Evolutionary conservation across 2,113 vertebrate genomes (phyloP).

Genomic region (Maccullochella peelii): DNA sequence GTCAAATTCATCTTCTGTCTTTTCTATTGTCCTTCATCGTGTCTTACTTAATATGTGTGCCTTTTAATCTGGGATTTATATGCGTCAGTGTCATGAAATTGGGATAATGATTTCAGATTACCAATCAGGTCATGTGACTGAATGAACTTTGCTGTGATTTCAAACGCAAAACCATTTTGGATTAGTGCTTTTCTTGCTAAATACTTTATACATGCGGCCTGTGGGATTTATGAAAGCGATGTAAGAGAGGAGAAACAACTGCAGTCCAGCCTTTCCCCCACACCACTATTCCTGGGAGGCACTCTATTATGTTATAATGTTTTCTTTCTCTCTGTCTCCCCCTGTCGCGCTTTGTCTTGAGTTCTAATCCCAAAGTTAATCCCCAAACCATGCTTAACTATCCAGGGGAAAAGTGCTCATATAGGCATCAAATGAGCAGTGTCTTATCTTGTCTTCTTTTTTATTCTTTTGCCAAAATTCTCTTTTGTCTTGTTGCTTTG

Average conservation of each 20-base stretch:
- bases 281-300: conserved; percentile 18
- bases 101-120: not conserved
- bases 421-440: not conserved
- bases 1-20: not conserved
- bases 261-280: not conserved
- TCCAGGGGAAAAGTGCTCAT: conserved; percentile 18
- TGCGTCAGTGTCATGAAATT: not conserved
- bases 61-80: conserved; percentile 1
- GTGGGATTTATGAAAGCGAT: conserved; percentile 20
- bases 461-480: conserved; percentile 4
- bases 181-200: conserved; percentile 2
- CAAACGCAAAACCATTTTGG: not conserved
- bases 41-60: not conserved
- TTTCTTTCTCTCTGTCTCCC: conserved; percentile 24
- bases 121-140: not conserved
- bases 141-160: conserved; percentile 2
- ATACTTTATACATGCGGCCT: not conserved
- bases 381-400: conserved; percentile 50
- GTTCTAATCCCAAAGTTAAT: conserved; percentile 45
- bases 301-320: conserved; percentile 46
- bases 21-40: not conserved
- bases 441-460: not conserved
- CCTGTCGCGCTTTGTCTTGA: conserved; percentile 20
- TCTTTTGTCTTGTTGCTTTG: not conserved
- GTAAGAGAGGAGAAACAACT: not conserved